Conservation (phyloP, 2,113 vertebrate genomes). For the Crotalus viridis region DNA sequence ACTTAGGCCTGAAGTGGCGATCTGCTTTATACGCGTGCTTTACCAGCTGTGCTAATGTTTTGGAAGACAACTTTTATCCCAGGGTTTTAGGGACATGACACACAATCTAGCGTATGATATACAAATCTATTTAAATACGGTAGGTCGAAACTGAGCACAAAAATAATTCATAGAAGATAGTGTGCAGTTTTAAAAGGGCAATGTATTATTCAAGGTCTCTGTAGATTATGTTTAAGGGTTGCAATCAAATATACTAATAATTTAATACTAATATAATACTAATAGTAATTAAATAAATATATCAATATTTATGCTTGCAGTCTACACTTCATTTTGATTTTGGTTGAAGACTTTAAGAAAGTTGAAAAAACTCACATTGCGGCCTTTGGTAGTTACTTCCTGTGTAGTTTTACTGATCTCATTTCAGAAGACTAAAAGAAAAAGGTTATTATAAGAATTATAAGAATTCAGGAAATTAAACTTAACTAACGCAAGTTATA, state of each 20-base stretch:
- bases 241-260: background rate
- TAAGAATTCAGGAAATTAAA: background rate
- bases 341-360: background rate
- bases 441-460: background rate
- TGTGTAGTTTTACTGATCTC: background rate
- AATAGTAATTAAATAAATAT: background rate
- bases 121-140: background rate
- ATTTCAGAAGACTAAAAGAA: background rate
- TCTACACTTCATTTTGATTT: background rate
- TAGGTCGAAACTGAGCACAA: background rate
- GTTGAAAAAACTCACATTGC: background rate
- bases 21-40: background rate
- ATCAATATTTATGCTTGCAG: background rate
- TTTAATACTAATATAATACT: background rate
- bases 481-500: background rate
- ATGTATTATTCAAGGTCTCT: background rate
- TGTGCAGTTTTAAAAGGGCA: background rate
- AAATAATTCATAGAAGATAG: background rate
- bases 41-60: background rate
- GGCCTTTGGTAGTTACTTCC: background rate
- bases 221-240: background rate
- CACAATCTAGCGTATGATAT: background rate
- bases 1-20: background rate
- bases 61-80: background rate
- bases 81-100: background rate